Conservation (phyloP, 2,113 vertebrate genomes). For the Prietella phreatophila region DNA sequence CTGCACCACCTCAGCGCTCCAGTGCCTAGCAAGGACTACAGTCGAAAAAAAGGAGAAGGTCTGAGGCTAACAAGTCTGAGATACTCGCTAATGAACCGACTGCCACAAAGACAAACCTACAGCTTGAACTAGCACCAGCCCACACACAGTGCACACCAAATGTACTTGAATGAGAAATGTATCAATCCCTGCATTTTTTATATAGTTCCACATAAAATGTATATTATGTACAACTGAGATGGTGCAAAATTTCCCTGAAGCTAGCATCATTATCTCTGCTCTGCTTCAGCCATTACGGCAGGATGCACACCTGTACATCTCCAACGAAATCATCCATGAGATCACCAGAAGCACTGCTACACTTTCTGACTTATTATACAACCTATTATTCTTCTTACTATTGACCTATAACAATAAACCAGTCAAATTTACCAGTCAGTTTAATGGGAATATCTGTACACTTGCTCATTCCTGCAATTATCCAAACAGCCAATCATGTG, state of each 20-base stretch:
- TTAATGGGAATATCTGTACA: neutral
- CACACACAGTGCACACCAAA: conserved; percentile 2
- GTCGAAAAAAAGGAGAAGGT: neutral
- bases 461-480: neutral
- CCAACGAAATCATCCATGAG: neutral
- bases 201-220: neutral
- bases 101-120: neutral
- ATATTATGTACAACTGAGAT: too few relatives aligned
- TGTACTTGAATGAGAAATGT: neutral
- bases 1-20: neutral
- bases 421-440: neutral
- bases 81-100: conserved; percentile 10
- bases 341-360: neutral
- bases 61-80: conserved; percentile 23
- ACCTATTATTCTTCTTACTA: neutral
- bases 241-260: neutral
- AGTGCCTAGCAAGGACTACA: neutral
- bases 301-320: neutral
- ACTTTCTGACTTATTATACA: neutral
- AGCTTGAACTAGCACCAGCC: neutral
- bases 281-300: neutral
- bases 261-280: neutral
- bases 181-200: neutral
- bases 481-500: neutral
- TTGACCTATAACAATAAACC: neutral